Evolutionary conservation across 2,113 vertebrate species (phyloP), one percentile per base, ranked within the genome.

Genomic region (Terrapene triunguis): DNA sequence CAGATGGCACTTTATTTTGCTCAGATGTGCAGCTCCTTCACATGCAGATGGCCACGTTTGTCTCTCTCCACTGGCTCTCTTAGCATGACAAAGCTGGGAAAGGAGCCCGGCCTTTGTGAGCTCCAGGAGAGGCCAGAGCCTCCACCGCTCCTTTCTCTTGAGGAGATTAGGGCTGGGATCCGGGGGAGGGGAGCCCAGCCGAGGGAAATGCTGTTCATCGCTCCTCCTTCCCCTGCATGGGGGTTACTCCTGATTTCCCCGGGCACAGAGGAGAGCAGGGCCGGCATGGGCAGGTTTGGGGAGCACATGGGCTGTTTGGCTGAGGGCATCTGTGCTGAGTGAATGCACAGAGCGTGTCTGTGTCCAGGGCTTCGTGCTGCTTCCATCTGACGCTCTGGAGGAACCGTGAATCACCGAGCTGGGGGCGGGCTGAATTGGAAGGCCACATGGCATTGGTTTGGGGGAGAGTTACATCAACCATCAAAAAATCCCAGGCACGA

Each of bases 51-150:
- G 80, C 6, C 32, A 51, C 9, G 72, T 72, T 50, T 54, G 65
- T 69, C 65, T 38, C 65, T 72, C 65, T 72, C 65, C 65, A 17
- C 53, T 38, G 44, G 16, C 25, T 48, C 87, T 72, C 79, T 95
- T 92, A 95, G 90, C 94, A 95, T 95, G 80, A 95, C 94, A 95
- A 95, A 92, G 69, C 35, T 51, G 8, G 78, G 87, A 81, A 59
- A 81, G 65, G 35, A 19, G 62, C 32, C 7, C 32, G 24, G 25
- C 62, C 53, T 54, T 57, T 86, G 50, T 55, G 51, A 76, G 44
- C 35, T 2, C 47, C 59, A 10, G 62, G 27, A 69, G 83, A 42
- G 65, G 50, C 32, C 47, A 35, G 72, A 35, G 76, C 27, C 29
- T 21, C 69, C 65, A 14, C 35, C 1, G n/a, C 24, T 8, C 78